phyloP scores from a whole-genome alignment of 2,797 vertebrate species.

The Acrocephalus scirpaceus region DNA sequence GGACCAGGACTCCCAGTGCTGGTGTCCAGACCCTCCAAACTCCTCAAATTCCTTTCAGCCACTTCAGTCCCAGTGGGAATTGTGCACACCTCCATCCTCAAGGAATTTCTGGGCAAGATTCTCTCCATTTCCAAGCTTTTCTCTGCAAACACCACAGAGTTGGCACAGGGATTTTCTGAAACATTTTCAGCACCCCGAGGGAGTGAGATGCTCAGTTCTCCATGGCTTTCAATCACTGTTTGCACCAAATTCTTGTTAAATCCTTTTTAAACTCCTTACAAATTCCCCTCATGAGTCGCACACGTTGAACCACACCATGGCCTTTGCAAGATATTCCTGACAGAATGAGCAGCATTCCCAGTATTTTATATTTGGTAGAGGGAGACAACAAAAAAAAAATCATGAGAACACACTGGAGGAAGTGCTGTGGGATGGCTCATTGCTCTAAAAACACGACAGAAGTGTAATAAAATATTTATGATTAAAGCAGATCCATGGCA shows the following conservation, averaged over 20 bases:
- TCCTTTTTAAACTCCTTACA: neutral
- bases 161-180: neutral
- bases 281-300: neutral
- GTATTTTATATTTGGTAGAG: neutral
- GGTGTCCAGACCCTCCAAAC: neutral
- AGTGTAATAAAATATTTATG: neutral
- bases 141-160: neutral
- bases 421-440: neutral
- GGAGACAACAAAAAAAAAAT: neutral
- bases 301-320: neutral
- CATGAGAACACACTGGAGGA: neutral
- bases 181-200: neutral
- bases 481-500: neutral
- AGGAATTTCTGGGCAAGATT: neutral
- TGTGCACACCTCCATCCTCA: neutral
- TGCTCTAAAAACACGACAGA: neutral
- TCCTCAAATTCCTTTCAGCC: neutral
- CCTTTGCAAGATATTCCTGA: neutral
- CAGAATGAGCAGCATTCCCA: neutral
- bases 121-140: rapidly evolving
- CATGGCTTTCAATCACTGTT: neutral
- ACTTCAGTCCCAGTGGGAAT: rapidly evolving
- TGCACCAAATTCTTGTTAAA: neutral
- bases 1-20: too few relatives aligned
- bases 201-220: neutral